Base-by-base conservation (phyloP, 2,888 invertebrate genomes). In the Epirrita christyi region DNA sequence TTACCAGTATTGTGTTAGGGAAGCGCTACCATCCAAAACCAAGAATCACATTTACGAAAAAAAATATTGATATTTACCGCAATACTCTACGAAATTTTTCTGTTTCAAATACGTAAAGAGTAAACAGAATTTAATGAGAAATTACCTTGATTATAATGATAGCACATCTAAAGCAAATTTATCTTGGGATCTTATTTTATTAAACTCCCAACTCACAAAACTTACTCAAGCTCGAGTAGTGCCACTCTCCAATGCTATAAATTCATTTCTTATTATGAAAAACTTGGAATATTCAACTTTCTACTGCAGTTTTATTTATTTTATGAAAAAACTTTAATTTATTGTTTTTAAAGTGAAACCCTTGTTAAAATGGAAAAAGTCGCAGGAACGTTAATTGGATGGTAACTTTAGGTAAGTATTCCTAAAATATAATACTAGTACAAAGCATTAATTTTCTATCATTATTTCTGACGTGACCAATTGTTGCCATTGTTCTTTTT, bases 121-220 rank as follows among this genome's bases (percentile, higher is more conserved):
- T 21, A 21, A 21, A 3, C 21, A 4, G 2, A 21, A 3, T 32
- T 8, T 32, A 3, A 36, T 6, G 4, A 11, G 11, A 38, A 38
- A 7, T 14, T 37, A 0, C 5, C 38, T 11, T 42, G 41, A 13
- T 46, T 21, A n/a, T 10, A n/a, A 50, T 44, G 28, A 15, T 46
- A 47, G 28, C 32, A 10, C 13, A 43, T 32, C n/a, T 38, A 41
- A 14, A 37, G 21, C 10, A 40, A 44, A 44, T 57, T 43, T 10
- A 40, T 34, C 46, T 42, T 11, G 34, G 45, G 42, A 47, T 54
- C 48, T 56, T 48, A 52, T 46, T 55, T 61, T 63, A 58, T 58
- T 55, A 58, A 65, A 58, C 63, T 61, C 41, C 57, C 48, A 60
- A 62, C 63, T 65, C 63, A 63, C 52, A 57, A 66, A 70, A 65